These are phyloP conservation scores for Phrynocephalus forsythii DNA, from an alignment of 2,797 vertebrate species.

Conservation along the genomic window DNA sequence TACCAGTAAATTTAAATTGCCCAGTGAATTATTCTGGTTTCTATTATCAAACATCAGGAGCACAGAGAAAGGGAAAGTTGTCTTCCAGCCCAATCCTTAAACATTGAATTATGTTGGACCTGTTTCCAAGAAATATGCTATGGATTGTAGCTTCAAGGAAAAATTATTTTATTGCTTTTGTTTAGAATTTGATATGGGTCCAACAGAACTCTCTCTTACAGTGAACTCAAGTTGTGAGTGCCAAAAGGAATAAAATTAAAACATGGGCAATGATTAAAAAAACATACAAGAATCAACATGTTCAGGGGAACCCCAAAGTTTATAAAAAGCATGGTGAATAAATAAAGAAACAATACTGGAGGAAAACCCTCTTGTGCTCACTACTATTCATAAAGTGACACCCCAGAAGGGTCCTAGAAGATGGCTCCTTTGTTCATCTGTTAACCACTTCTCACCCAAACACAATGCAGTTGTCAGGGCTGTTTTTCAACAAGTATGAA, in stretches of 20 bases:
- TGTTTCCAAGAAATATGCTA: background rate
- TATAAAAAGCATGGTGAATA: background rate
- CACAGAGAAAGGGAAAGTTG: background rate
- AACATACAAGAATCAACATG: background rate
- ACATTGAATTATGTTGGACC: background rate
- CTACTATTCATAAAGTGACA: too few species aligned
- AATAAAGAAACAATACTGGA: background rate
- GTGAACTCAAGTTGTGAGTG: background rate
- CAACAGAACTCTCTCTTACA: background rate
- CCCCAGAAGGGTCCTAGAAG: too few species aligned
- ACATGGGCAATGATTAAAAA: background rate
- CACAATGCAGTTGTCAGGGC: too few species aligned
- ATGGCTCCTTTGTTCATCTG: too few species aligned
- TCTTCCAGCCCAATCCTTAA: background rate
- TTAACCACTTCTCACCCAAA: too few species aligned
- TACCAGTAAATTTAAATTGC: constrained; percentile 1
- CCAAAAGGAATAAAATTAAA: background rate
- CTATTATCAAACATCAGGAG: background rate
- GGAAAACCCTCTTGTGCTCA: too few species aligned
- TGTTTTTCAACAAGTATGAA: too few species aligned
- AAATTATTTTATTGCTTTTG: background rate
- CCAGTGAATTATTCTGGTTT: constrained; percentile 13
- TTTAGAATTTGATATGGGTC: background rate
- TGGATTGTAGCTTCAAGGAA: background rate
- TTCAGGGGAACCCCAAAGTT: background rate